These are phyloP conservation scores for Platynereis dumerilii DNA, from an alignment of 2,888 invertebrate genomes.

Conservation along the genomic window DNA sequence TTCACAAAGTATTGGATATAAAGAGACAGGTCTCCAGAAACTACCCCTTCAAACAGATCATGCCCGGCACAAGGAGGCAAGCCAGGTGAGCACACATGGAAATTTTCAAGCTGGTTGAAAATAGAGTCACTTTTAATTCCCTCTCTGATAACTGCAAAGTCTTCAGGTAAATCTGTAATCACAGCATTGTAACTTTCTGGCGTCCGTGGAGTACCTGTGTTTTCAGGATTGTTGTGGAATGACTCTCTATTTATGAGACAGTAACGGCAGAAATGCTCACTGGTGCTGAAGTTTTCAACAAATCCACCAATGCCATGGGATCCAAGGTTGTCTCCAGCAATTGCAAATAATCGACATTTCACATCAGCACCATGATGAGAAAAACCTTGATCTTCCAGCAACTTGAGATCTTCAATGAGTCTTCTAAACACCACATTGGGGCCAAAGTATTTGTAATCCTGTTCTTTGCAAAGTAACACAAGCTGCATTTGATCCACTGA, in stretches of 20 bases:
- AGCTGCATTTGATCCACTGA: conserved; percentile 21
- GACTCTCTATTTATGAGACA: background rate
- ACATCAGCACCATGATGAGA: background rate
- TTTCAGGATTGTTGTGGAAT: background rate
- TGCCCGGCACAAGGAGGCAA: background rate
- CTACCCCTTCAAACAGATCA: conserved; percentile 1
- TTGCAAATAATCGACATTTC: background rate
- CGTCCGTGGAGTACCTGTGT: background rate
- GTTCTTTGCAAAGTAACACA: conserved; percentile 11
- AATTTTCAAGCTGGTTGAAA: background rate
- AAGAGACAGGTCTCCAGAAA: background rate
- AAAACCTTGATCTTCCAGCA: background rate
- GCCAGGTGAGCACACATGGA: background rate
- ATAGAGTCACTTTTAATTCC: background rate
- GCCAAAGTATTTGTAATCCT: background rate
- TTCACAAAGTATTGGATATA: background rate
- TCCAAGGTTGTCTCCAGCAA: conserved; percentile 1
- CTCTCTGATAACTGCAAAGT: background rate
- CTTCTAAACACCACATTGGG: background rate
- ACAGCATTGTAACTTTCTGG: background rate
- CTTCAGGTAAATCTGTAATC: background rate
- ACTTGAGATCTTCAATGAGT: conserved; percentile 1
- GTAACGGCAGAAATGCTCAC: background rate
- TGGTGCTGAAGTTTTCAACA: background rate
- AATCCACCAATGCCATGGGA: background rate